Conservation (phyloP, 2,888 invertebrate genomes). For the Schrankia costaestrigalis region DNA sequence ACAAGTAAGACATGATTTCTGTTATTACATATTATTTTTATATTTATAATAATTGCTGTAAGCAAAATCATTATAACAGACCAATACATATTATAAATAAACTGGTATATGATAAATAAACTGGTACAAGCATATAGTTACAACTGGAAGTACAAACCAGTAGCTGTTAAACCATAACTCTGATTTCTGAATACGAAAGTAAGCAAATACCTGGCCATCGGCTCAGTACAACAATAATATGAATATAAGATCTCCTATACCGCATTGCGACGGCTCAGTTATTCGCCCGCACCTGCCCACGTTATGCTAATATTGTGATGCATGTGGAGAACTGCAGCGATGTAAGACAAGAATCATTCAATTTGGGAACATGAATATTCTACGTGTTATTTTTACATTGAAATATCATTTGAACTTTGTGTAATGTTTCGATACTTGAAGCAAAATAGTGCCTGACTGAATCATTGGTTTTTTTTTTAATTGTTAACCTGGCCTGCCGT, state of each 20-base stretch:
- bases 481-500: too few relatives aligned
- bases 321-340: conserved; percentile 42
- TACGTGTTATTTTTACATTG: too few relatives aligned
- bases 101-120: background rate
- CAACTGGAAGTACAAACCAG: background rate
- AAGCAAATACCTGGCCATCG: conserved; percentile 24
- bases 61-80: too few relatives aligned
- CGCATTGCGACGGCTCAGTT: conserved; percentile 77
- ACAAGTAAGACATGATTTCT: too few relatives aligned
- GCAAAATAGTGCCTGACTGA: too few relatives aligned
- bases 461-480: too few relatives aligned
- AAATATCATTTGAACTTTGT: too few relatives aligned
- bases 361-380: conserved; percentile 20
- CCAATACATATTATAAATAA: background rate
- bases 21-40: too few relatives aligned
- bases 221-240: conserved; percentile 61
- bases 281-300: conserved; percentile 72
- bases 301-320: conserved; percentile 56
- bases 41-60: too few relatives aligned
- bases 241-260: conserved; percentile 68
- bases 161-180: too few relatives aligned
- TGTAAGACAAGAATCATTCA: conserved; percentile 26
- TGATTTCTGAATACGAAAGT: conserved; percentile 34
- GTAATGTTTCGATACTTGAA: too few relatives aligned
- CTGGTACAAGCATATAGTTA: too few relatives aligned